A percentile compares a stretch with the other conserved stretches of the same genome.
Evolutionary conservation across 2,888 invertebrate genomes (phyloP).

Genomic region (Phytoseiulus persimilis): DNA sequence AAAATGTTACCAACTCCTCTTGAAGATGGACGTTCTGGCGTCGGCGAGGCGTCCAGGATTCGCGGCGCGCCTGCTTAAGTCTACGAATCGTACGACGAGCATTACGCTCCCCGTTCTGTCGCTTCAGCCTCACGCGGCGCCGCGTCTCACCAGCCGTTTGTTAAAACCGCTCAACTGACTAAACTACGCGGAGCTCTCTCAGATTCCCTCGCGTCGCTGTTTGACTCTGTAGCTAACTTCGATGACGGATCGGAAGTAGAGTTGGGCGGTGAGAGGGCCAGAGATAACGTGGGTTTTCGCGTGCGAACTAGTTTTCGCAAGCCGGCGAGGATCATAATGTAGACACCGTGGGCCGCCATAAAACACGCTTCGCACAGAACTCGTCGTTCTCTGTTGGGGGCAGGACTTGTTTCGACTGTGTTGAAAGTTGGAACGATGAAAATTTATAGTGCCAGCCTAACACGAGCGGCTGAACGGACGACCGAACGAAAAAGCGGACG

Average conservation of each 20-base stretch:
- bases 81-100: background rate
- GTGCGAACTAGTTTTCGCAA: background rate
- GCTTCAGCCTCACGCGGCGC: background rate
- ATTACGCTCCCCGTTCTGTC: constrained; percentile 5
- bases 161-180: background rate
- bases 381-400: constrained; percentile 5
- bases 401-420: background rate
- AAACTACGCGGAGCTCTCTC: too few relatives aligned
- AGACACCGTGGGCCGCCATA: background rate
- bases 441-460: background rate
- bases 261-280: too few relatives aligned
- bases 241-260: too few relatives aligned
- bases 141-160: background rate
- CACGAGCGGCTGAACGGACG: background rate
- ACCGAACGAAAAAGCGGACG: background rate
- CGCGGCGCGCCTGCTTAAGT: background rate
- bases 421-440: constrained; percentile 5
- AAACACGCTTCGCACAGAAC: background rate
- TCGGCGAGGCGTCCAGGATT: constrained; percentile 5
- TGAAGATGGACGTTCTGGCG: background rate
- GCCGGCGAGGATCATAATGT: background rate
- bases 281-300: background rate
- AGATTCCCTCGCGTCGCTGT: too few relatives aligned
- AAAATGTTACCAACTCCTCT: background rate
- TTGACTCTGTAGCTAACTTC: too few relatives aligned